Conservation (phyloP, 2,797 vertebrate genomes). For the Cygnus olor region DNA sequence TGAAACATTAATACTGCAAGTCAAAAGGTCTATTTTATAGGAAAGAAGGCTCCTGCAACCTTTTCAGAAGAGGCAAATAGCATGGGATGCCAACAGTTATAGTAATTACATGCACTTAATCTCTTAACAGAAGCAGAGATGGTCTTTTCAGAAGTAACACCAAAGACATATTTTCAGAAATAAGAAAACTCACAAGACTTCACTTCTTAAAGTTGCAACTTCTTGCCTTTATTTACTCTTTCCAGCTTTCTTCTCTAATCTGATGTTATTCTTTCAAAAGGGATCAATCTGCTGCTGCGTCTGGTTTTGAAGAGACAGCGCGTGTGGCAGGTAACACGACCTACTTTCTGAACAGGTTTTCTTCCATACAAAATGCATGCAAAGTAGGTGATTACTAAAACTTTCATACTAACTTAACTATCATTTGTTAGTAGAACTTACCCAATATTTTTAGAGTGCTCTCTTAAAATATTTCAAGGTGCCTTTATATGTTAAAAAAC, state of each 20-base stretch:
- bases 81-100: not conserved
- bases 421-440: not conserved
- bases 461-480: not conserved
- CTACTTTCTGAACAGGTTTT: not conserved
- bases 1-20: not conserved
- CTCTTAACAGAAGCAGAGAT: not conserved
- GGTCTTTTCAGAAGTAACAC: not conserved
- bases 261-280: not conserved
- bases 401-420: not conserved
- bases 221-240: not conserved
- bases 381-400: not conserved
- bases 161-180: not conserved
- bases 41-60: not conserved
- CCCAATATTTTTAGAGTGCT: not conserved
- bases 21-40: not conserved
- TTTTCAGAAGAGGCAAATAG: not conserved
- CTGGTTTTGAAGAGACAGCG: not conserved
- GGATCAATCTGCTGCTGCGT: not conserved
- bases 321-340: not conserved
- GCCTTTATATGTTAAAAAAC: not conserved
- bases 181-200: not conserved
- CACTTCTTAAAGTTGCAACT: not conserved
- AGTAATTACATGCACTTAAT: not conserved
- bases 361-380: not conserved
- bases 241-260: not conserved